Conservation (phyloP, 2,113 vertebrate genomes). For the Phalacrocorax pelagicus region DNA sequence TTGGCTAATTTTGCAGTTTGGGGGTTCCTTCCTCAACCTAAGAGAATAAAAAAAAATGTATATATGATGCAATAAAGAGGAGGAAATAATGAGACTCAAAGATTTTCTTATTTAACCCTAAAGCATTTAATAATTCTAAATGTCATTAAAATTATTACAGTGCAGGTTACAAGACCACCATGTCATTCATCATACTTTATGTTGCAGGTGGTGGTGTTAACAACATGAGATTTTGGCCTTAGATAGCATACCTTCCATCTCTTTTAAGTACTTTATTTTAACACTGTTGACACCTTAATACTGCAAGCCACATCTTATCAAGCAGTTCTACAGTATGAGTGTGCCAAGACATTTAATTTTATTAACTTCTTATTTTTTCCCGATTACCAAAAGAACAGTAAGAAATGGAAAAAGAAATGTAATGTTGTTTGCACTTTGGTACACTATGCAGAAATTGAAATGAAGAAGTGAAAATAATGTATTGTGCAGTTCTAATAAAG, state of each 20-base stretch:
- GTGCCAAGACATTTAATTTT: background rate
- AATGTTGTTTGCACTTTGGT: background rate
- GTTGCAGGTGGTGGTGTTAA: background rate
- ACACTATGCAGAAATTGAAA: background rate
- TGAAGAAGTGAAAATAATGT: background rate
- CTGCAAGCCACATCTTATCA: background rate
- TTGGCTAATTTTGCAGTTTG: background rate
- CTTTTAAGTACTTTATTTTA: background rate
- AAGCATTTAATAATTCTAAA: background rate
- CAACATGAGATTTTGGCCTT: background rate
- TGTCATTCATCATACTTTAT: background rate
- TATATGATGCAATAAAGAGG: background rate
- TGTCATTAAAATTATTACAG: background rate
- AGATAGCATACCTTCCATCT: background rate
- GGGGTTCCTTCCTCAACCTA: background rate
- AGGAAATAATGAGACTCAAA: background rate
- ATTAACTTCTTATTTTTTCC: background rate
- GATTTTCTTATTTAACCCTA: background rate
- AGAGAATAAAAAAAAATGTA: background rate
- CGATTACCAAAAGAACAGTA: background rate
- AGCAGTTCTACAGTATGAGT: background rate
- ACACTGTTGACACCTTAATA: background rate
- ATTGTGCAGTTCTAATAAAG: background rate
- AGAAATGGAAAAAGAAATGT: background rate
- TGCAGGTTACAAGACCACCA: background rate